phyloP scores from a whole-genome alignment of 2,113 vertebrate species.

The Eublepharis macularius region DNA sequence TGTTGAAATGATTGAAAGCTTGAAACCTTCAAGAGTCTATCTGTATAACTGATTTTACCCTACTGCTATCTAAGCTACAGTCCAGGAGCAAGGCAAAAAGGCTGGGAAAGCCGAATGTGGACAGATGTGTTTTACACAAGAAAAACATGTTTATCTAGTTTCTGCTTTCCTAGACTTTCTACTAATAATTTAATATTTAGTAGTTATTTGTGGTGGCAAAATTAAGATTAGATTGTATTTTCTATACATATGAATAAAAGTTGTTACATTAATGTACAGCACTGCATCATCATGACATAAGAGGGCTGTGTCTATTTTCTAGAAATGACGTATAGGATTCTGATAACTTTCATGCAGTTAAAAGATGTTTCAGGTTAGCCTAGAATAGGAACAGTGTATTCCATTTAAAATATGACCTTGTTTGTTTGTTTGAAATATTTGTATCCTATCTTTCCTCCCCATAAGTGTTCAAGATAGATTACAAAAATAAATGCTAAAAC shows the following conservation, averaged over 20 bases:
- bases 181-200: neutral
- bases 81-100: neutral
- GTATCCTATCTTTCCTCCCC: no score
- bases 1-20: slow-evolving; percentile 4
- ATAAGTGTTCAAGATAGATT: no score
- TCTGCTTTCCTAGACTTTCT: no score
- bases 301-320: neutral
- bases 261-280: neutral
- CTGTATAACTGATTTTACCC: neutral
- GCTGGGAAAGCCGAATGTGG: neutral
- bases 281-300: neutral
- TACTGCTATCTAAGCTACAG: neutral
- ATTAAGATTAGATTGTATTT: neutral
- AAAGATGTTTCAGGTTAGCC: neutral
- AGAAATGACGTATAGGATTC: no score
- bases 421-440: no score
- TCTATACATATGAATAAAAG: neutral
- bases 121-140: neutral
- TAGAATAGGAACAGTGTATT: neutral
- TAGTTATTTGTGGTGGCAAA: neutral
- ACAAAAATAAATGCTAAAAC: no score
- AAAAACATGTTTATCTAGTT: no score
- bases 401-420: neutral
- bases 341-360: neutral
- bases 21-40: slow-evolving; percentile 4